Base-by-base conservation (phyloP, 2,888 invertebrate genomes). In the Pharmacophagus antenor region DNA sequence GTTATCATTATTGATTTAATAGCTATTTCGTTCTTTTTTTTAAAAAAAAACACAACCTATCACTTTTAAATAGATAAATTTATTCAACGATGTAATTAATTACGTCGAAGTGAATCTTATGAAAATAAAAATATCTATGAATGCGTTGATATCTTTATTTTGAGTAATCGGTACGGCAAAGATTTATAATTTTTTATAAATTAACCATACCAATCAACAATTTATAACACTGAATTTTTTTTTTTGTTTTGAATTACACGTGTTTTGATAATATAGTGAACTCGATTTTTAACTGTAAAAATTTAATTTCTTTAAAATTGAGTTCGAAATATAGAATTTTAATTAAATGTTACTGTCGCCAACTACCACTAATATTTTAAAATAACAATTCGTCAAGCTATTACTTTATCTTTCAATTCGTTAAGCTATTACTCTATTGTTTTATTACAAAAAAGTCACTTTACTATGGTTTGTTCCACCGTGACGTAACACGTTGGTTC, bases 401-500 rank as follows among this genome's bases (percentile, higher is more conserved):
- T n/a, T n/a, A n/a, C n/a, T n/a, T n/a, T n/a, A n/a, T n/a, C n/a
- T n/a, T n/a, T n/a, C n/a, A n/a, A n/a, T n/a, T n/a, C 15, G 1
- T 12, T 18, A 46, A 46, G 21, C 23, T 10, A 31, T 27, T 23
- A 49, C 37, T 37, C 22, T 46, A 51, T 56, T 56, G 51, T 52
- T 23, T 56, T 12, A 17, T n/a, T 56, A 18, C 23, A 37, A 31
- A 51, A 17, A 37, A n/a, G 52, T 47, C 8, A 41, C 41, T 17
- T 56, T 51, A 56, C 72, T 65, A 65, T 70, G 72, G 61, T 67
- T 67, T 66, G 68, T 57, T 70, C 63, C 71, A 69, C 70, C 69
- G 70, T 82, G 80, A 84, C 80, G 77, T 75, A 73, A 73, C 55
- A 62, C 71, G 64, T 67, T 65, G 72, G 74, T 72, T n/a, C n/a